Conservation (phyloP, 2,113 vertebrate genomes). For the Protobothrops mucrosquamatus region DNA sequence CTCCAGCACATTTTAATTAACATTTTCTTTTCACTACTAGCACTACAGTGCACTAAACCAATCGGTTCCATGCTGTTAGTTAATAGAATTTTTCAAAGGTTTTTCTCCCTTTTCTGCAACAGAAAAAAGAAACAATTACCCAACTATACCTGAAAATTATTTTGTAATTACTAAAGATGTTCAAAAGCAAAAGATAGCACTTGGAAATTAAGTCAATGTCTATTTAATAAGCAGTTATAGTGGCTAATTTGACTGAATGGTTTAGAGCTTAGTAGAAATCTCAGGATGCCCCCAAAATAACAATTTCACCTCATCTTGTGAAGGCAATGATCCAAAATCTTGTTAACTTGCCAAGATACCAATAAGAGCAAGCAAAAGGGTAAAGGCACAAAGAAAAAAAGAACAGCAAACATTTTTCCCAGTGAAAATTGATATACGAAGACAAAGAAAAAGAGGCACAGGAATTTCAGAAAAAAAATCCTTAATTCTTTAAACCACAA, state of each 20-base stretch:
- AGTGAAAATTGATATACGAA: not conserved
- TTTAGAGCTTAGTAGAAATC: slow-evolving; percentile 2
- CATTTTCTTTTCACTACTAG: slow-evolving; percentile 11
- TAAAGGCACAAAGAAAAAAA: not conserved
- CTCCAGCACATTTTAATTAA: not conserved
- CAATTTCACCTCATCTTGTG: slow-evolving; percentile 13
- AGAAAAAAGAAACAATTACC: slow-evolving; percentile 36
- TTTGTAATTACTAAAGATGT: slow-evolving; percentile 31
- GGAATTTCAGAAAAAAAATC: not conserved
- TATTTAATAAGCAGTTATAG: slow-evolving; percentile 33
- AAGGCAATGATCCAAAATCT: not conserved
- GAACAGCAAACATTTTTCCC: not conserved
- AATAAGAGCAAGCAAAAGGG: not conserved
- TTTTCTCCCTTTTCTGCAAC: not conserved
- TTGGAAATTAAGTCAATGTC: slow-evolving; percentile 29
- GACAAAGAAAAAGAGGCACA: not conserved
- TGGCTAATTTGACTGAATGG: slow-evolving; percentile 17
- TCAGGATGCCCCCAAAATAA: slow-evolving; percentile 1
- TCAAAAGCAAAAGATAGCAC: slow-evolving; percentile 17
- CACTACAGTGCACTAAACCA: slow-evolving; percentile 9
- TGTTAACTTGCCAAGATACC: not conserved
- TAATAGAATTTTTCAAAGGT: slow-evolving; percentile 32
- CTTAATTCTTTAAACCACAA: not conserved
- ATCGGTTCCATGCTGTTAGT: slow-evolving; percentile 2
- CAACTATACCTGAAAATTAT: not conserved